Evolutionary conservation across 2,888 invertebrate species (phyloP), one percentile per base, ranked within the genome.

Genomic region (Celastrina argiolus): DNA sequence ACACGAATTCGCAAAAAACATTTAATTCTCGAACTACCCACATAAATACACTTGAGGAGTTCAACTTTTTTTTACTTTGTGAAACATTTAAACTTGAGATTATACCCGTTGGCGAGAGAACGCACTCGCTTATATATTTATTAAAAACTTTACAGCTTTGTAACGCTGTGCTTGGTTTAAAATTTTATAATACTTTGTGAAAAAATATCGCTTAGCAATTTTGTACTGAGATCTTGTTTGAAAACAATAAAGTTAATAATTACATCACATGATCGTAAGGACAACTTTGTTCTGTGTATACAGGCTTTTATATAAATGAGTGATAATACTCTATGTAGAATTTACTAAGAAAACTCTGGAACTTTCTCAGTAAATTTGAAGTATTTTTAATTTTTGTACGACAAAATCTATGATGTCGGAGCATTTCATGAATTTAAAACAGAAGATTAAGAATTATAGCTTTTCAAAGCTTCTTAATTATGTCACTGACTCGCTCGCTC

Each of bases 11-110:
- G 10, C 3, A 39, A 61, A 61, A 61, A 36, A 22, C 14, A 10
- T 39, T 61, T 61, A 61, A 39, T 61, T 61, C 36, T 39, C 12
- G 39, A 8, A 36, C 36, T 51, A 14, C 18, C 22, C 34, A 22
- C 36, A 61, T 61, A 61, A 61, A 39, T 39, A 61, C 22, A 39
- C 36, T 61, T 39, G 36, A 22, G 22, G 12, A 61, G 36, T 36
- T 56, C 2, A 7, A 14, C 2, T 14, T 26, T 56, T 56, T 22
- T 56, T 61, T 22, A 51, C 12, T 51, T 51, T 51, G 5, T 12
- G 22, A 51, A 51, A 51, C 22, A 51, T 51, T 51, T 26, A 51
- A 51, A 51, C 22, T 22, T 51, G 22, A 5, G 22, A 36, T 31
- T 31, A 7, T 36, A 36, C 12, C 36, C 36, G 36, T 51, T 51